phyloP scores from a whole-genome alignment of 64 coral and sea anemone species.

The Pachyseris speciosa region DNA sequence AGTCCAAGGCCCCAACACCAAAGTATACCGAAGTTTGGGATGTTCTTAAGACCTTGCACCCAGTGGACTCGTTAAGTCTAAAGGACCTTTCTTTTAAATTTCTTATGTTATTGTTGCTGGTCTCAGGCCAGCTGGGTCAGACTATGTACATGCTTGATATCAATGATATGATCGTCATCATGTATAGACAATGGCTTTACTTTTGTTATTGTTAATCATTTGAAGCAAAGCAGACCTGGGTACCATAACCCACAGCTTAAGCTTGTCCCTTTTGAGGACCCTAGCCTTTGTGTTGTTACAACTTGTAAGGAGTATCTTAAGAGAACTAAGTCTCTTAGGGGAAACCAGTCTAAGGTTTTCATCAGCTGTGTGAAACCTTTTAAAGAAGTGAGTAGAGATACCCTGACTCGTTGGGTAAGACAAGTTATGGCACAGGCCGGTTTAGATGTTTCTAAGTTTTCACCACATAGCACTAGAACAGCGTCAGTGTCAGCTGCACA shows the following conservation, averaged over 20 bases:
- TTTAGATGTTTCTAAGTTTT: no score
- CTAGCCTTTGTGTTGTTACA: background rate
- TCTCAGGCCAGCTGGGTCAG: no score
- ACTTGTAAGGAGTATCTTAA: no score
- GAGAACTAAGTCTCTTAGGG: no score
- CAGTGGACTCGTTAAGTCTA: constrained; percentile 9
- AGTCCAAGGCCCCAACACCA: background rate
- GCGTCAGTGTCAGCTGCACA: no score
- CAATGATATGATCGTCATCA: background rate
- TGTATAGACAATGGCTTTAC: no score
- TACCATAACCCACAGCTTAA: constrained; percentile 11
- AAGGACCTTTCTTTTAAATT: constrained; percentile 11
- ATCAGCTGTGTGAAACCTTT: no score
- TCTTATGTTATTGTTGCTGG: constrained; percentile 9
- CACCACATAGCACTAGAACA: no score
- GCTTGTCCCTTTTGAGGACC: background rate
- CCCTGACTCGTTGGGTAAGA: no score
- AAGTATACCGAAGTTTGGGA: constrained; percentile 24
- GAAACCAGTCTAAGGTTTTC: no score
- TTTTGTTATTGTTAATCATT: constrained; percentile 6
- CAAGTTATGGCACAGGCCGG: no score
- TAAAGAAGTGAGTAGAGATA: no score
- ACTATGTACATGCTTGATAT: background rate
- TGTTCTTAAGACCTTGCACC: constrained; percentile 7
- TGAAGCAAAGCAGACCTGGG: constrained; percentile 3